These are phyloP conservation scores for Caenorhabditis sp. DNA, from an alignment of 2,888 invertebrate genomes.

Conservation along the genomic window DNA sequence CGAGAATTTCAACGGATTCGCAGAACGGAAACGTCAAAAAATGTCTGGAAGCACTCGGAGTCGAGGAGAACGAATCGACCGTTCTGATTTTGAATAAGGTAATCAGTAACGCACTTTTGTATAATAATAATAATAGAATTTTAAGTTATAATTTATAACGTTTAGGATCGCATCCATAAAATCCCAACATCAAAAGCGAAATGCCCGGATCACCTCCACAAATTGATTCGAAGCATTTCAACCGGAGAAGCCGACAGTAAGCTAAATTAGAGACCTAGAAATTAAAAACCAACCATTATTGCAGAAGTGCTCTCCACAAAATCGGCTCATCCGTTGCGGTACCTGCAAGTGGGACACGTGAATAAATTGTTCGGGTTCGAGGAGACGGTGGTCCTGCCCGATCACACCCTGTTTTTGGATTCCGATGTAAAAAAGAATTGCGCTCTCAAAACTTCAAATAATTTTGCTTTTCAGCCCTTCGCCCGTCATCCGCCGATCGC, in stretches of 20 bases:
- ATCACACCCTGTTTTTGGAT: conserved; percentile 65
- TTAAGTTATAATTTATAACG: not conserved
- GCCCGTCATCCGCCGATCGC: conserved; percentile 25
- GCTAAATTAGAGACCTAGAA: too few species aligned
- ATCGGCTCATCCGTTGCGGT: conserved; percentile 68
- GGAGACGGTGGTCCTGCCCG: conserved; percentile 71
- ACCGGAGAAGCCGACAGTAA: conserved; percentile 45
- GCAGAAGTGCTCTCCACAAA: conserved; percentile 55
- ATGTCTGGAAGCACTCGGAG: conserved; percentile 20
- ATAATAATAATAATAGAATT: not conserved
- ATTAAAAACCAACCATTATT: too few species aligned
- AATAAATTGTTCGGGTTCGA: conserved; percentile 71
- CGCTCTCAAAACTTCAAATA: too few species aligned
- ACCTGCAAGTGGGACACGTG: conserved; percentile 62
- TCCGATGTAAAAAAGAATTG: conserved; percentile 34
- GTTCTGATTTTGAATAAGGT: conserved; percentile 36
- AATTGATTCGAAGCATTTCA: conserved; percentile 17
- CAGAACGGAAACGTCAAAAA: conserved; percentile 22
- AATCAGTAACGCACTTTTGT: not conserved
- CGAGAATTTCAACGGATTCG: conserved; percentile 21
- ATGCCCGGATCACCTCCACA: conserved; percentile 53
- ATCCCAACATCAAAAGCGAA: conserved; percentile 19
- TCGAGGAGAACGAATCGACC: conserved; percentile 14
- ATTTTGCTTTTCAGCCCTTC: conserved; percentile 42
- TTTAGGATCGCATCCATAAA: conserved; percentile 39